phyloP scores from a whole-genome alignment of 2,888 invertebrate species.

The Archips xylosteana region DNA sequence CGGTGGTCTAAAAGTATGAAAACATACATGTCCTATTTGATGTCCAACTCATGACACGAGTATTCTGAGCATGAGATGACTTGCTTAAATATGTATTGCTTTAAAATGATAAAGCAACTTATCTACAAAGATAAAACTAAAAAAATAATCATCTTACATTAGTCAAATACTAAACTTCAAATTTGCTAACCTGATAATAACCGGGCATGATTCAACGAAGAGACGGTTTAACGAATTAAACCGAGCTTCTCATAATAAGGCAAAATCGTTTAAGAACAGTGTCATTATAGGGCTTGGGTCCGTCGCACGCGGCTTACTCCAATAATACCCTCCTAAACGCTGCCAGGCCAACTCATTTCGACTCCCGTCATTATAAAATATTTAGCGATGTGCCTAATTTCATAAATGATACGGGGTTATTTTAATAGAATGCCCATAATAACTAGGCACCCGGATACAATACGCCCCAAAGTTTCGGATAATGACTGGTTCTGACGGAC shows the following conservation, averaged over 20 bases:
- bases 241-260: conserved; percentile 52
- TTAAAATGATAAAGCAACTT: not conserved
- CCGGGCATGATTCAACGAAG: conserved; percentile 54
- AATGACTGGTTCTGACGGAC: conserved; percentile 80
- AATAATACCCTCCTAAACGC: conserved; percentile 68
- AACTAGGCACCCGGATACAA: conserved; percentile 81
- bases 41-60: too few species aligned
- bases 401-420: conserved; percentile 79
- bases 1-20: too few species aligned
- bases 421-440: conserved; percentile 83
- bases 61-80: too few species aligned
- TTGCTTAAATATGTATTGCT: not conserved
- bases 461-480: conserved; percentile 82
- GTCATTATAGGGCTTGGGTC: conserved; percentile 60
- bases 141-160: not conserved
- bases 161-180: conserved; percentile 29
- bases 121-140: not conserved
- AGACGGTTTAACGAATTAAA: conserved; percentile 59
- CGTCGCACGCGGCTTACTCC: conserved; percentile 60
- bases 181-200: conserved; percentile 69
- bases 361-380: conserved; percentile 82
- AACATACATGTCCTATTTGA: too few species aligned
- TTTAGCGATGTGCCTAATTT: conserved; percentile 84
- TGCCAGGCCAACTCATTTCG: conserved; percentile 70
- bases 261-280: conserved; percentile 61